phyloP scores from a whole-genome alignment of 2,113 vertebrate species.

The Poeciliopsis prolifica region DNA sequence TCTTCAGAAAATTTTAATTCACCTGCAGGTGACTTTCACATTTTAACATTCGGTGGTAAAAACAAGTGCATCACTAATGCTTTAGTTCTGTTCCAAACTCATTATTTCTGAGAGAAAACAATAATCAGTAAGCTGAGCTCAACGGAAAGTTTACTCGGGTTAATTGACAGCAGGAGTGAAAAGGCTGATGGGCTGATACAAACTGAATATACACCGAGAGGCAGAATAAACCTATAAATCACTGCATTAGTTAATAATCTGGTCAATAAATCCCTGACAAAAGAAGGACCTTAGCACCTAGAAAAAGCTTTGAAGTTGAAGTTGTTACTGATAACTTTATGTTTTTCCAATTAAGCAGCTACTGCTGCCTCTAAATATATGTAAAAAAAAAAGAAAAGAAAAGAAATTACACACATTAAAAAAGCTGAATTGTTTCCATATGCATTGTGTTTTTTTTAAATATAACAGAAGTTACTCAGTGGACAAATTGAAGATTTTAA shows the following conservation, averaged over 20 bases:
- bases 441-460: background rate
- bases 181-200: slow-evolving; percentile 51
- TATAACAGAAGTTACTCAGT: background rate
- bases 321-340: background rate
- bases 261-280: slow-evolving; percentile 9
- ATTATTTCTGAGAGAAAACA: slow-evolving; percentile 37
- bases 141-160: slow-evolving; percentile 18
- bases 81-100: slow-evolving; percentile 47
- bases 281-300: slow-evolving; percentile 19
- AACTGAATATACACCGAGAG: slow-evolving; percentile 40
- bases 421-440: background rate
- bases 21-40: slow-evolving; percentile 60
- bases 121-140: slow-evolving; percentile 17
- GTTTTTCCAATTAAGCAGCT: background rate
- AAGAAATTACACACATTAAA: background rate
- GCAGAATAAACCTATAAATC: slow-evolving; percentile 39
- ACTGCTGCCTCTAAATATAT: background rate
- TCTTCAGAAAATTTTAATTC: slow-evolving; percentile 64
- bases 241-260: slow-evolving; percentile 39
- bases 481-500: background rate
- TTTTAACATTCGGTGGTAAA: slow-evolving; percentile 62
- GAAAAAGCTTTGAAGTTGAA: background rate
- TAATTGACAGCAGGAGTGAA: slow-evolving; percentile 45
- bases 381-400: background rate
- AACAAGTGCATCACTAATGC: slow-evolving; percentile 62